A percentile compares a stretch with the other conserved stretches of the same genome.
phyloP scores from a whole-genome alignment of 2,113 vertebrate genomes.

The Pachycephala philippinensis region DNA sequence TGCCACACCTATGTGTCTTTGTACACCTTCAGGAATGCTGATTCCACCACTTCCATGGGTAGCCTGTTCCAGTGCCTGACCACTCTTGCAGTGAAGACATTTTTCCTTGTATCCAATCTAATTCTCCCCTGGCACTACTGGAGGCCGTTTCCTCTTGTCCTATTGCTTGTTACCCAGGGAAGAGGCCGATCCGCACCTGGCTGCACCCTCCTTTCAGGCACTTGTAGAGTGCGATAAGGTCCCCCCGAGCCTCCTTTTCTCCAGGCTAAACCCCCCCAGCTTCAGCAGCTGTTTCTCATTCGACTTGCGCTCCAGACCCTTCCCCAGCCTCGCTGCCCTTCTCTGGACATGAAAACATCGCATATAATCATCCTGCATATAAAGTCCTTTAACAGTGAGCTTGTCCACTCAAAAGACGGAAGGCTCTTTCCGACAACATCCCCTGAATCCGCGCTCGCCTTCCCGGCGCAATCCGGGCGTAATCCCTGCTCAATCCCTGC shows the following conservation, averaged over 20 bases:
- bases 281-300: neutral
- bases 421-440: neutral
- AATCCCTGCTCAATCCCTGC: too few relatives aligned
- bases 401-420: neutral
- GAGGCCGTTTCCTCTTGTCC: neutral
- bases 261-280: neutral
- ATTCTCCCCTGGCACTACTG: neutral
- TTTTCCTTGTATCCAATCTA: neutral
- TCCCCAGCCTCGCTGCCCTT: neutral
- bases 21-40: neutral
- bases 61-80: neutral
- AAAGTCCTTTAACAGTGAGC: neutral
- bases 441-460: neutral
- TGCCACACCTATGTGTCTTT: neutral
- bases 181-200: neutral
- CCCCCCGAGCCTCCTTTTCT: neutral
- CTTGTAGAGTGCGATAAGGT: accelerated
- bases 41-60: neutral
- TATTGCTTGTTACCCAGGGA: neutral
- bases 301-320: neutral
- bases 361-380: too few relatives aligned
- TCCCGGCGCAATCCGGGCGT: neutral
- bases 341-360: neutral
- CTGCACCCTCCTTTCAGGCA: neutral
- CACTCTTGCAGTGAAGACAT: neutral